Base-by-base conservation (phyloP, 2,113 vertebrate species). In the Gobius niger region DNA sequence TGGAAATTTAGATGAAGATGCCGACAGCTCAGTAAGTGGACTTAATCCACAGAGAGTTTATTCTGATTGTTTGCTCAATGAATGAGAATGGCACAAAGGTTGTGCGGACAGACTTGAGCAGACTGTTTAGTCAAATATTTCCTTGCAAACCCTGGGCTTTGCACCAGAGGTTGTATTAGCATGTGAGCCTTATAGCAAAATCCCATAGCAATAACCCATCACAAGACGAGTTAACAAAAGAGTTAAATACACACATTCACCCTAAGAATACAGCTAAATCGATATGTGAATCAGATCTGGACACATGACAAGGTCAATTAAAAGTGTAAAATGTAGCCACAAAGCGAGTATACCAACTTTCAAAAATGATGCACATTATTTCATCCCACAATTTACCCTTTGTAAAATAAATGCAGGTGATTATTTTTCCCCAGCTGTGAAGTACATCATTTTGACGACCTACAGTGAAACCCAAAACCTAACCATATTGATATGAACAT, bases 1-100 rank as follows among this genome's bases (percentile, higher is more conserved):
- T 47, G 40, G 57, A 75, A 74, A 78, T 84, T 84, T 68, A 79
- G 75, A 79, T 76, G 68, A 82, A 81, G 75, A 82, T 52, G 49
- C 41, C 67, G 24, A 41, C 64, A 72, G 77, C 68, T 74, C 54
- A 16, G 24, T 74, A 69, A 76, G 63, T 70, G 19, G 18, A 64
- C 66, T 67, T 41, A 67, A 19, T 8, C 63, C 51, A 50, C 13
- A 57, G 41, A 74, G 57, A 73, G 41, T 14, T 49, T 44, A 51
- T 77, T 69, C 56, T 67, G 68, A 64, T 62, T 46, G 18, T 70
- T 54, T 75, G 65, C 73, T 67, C 67, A 63, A 80, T 41, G n/a
- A 72, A 67, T 66, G 24, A 67, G 76, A 74, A 75, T 75, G 65
- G 67, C 50, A 7, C 63, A 51, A 46, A 56, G 57, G 46, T 60